Conservation (phyloP, 2,888 invertebrate species). For the Dasypolia templi region DNA sequence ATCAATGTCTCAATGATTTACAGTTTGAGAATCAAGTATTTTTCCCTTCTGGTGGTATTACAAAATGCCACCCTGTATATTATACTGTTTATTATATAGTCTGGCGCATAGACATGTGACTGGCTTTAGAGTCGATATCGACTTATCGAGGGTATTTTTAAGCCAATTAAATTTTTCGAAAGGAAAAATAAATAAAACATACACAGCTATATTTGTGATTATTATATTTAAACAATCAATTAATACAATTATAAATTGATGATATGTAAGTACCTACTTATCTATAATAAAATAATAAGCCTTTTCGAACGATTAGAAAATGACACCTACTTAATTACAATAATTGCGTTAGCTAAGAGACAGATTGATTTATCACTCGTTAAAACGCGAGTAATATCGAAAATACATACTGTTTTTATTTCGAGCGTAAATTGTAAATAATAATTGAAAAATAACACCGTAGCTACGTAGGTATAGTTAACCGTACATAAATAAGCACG, state of each 20-base stretch:
- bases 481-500: too few species aligned
- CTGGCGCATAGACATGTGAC: too few species aligned
- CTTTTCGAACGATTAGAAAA: conserved; percentile 65
- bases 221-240: conserved; percentile 72
- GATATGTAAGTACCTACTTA: conserved; percentile 75
- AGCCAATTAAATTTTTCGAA: background rate
- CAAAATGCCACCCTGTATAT: too few species aligned
- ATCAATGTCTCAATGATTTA: too few species aligned
- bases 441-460: conserved; percentile 25
- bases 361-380: conserved; percentile 62
- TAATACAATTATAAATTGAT: conserved; percentile 70
- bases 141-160: too few species aligned
- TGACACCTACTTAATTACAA: conserved; percentile 58
- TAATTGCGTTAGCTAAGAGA: conserved; percentile 50
- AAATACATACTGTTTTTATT: conserved; percentile 31
- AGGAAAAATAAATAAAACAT: conserved; percentile 20
- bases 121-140: too few species aligned
- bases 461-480: background rate
- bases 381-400: conserved; percentile 71
- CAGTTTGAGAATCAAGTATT: too few species aligned
- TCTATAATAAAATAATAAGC: conserved; percentile 67
- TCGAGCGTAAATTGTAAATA: conserved; percentile 35
- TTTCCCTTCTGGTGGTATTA: too few species aligned
- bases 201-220: conserved; percentile 53
- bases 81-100: too few species aligned